These are phyloP conservation scores for Caenorhabditis sp. DNA, from an alignment of 2,888 invertebrate genomes.

Conservation along the genomic window DNA sequence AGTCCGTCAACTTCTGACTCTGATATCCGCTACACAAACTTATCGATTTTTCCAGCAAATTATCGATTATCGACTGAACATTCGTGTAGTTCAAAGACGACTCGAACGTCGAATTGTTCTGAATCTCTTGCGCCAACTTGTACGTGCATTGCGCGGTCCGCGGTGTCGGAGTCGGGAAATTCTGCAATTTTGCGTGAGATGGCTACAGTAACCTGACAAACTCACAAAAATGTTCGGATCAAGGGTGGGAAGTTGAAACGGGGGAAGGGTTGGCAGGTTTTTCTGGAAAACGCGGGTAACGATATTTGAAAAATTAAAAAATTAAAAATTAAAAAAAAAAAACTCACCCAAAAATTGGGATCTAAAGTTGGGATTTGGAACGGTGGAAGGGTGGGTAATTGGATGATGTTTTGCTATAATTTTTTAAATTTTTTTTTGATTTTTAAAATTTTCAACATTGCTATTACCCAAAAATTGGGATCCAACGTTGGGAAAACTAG, in stretches of 20 bases:
- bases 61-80: constrained; percentile 22
- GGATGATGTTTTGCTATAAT: background rate
- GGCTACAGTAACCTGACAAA: background rate
- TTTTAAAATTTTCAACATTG: no score
- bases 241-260: background rate
- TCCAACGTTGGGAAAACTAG: constrained; percentile 37
- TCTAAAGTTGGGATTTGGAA: constrained; percentile 43
- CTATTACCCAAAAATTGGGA: constrained; percentile 20
- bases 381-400: constrained; percentile 27
- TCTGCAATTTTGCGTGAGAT: background rate
- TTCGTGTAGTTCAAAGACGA: constrained; percentile 42
- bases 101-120: constrained; percentile 29
- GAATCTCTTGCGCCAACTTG: constrained; percentile 37
- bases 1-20: constrained; percentile 28
- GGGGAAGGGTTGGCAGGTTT: no score
- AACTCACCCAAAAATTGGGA: constrained; percentile 46
- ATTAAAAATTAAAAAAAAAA: background rate
- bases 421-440: no score
- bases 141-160: constrained; percentile 41
- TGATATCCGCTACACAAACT: constrained; percentile 30
- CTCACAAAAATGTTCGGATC: no score
- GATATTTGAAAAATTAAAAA: no score
- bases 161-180: constrained; percentile 12
- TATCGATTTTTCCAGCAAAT: constrained; percentile 9
- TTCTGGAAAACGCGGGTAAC: no score